Base-by-base conservation (phyloP, 2,888 invertebrate genomes). In the Brachyptera putata region DNA sequence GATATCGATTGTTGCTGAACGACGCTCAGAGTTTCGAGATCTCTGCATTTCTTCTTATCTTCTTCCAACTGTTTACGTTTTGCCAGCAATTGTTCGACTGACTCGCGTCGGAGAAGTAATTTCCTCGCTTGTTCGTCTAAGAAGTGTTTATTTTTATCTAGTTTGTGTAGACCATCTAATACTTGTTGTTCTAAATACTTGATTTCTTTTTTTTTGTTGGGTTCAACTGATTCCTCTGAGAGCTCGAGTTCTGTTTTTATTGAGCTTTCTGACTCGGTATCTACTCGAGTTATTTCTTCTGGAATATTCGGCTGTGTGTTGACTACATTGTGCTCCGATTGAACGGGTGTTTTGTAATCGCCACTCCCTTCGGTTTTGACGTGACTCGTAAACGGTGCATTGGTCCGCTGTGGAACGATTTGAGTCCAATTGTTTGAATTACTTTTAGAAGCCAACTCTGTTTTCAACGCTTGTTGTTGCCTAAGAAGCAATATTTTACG, bases 251-350 rank as follows among this genome's bases (percentile, higher is more conserved):
- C 11, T 11, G 49, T 43, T 13, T 16, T 24, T 2, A 34, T 22
- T 16, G 30, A 30, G 30, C 9, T 16, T n/a, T 48, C 36, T 5
- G 57, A 57, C 24, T 22, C 14, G 26, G 57, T 46, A 16, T 34
- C 25, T 26, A n/a, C 13, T 2, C 11, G 7, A 11, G 14, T 34
- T 14, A 57, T 22, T 13, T 48, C 48, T 57, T 57, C 48, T 9
- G 57, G 43, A 2, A 57, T 46, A n/a, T 57, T 57, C 5, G 57
- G 48, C 30, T 57, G 57, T n/a, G n/a, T n/a, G n/a, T n/a, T n/a
- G n/a, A n/a, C n/a, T n/a, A n/a, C n/a, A n/a, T n/a, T n/a, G n/a
- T n/a, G n/a, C 18, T 46, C 22, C 24, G 21, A n/a, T 13, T 24
- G 22, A 24, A 46, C 22, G 21, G 22, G 46, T 9, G 46, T 46